Conservation (phyloP, 2,113 vertebrate species). For the Dinomys branickii region DNA sequence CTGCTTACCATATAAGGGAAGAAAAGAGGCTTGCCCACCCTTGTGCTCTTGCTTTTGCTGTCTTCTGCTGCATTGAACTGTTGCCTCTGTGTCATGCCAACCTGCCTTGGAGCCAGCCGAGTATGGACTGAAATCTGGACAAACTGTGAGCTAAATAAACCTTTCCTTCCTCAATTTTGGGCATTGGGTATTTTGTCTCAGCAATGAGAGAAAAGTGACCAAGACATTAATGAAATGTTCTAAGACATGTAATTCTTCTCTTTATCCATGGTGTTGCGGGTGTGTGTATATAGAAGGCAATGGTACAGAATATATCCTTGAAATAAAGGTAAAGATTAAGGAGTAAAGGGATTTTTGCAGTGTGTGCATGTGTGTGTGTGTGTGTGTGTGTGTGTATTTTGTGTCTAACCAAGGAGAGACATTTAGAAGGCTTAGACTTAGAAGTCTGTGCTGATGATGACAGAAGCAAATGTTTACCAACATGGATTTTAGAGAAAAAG, state of each 20-base stretch:
- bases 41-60: too few species aligned
- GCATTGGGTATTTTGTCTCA: too few species aligned
- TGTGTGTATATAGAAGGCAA: neutral
- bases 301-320: neutral
- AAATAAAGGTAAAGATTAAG: neutral
- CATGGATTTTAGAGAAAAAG: neutral
- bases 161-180: too few species aligned
- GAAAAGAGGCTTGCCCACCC: too few species aligned
- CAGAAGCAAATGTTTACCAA: slow-evolving; percentile 4
- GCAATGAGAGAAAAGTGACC: too few species aligned
- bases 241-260: neutral
- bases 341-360: neutral
- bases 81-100: too few species aligned
- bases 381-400: neutral
- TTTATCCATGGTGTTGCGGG: neutral
- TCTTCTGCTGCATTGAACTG: too few species aligned
- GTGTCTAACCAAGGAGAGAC: neutral
- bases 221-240: neutral
- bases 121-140: too few species aligned
- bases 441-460: neutral
- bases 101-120: too few species aligned
- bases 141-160: too few species aligned
- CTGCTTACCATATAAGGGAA: too few species aligned
- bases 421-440: neutral
- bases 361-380: neutral